These are phyloP conservation scores for Oophaga pumilio DNA, from an alignment of 2,113 vertebrate species.

Conservation along the genomic window DNA sequence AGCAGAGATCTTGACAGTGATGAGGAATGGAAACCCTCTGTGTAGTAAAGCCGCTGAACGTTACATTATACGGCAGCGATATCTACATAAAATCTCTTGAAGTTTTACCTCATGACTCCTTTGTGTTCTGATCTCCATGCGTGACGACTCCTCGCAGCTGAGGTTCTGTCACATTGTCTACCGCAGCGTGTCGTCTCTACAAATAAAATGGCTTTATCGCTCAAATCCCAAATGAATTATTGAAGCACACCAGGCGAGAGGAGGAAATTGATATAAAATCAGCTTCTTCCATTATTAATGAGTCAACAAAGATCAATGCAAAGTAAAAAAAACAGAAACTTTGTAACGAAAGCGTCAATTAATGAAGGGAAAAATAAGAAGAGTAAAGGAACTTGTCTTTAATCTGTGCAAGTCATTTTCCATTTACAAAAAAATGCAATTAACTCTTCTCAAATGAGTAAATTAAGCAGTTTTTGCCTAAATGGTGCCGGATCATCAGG, in stretches of 20 bases:
- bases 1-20: too few relatives aligned
- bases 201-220: background rate
- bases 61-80: too few relatives aligned
- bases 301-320: conserved; percentile 19
- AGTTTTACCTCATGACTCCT: background rate
- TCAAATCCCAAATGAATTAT: conserved; percentile 23
- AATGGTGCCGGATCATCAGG: too few relatives aligned
- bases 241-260: background rate
- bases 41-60: too few relatives aligned
- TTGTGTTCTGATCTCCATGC: background rate
- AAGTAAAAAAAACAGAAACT: background rate
- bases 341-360: background rate
- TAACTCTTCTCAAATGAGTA: too few relatives aligned
- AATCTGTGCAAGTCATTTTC: background rate
- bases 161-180: background rate
- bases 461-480: too few relatives aligned
- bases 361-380: background rate
- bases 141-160: background rate
- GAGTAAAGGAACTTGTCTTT: background rate
- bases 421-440: too few relatives aligned
- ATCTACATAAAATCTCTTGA: too few relatives aligned
- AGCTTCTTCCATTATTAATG: background rate
- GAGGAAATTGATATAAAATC: conserved; percentile 16
- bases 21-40: too few relatives aligned
- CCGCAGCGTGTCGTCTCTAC: background rate